A percentile compares a stretch with the other conserved stretches of the same genome.
These are phyloP conservation scores for Dinothrombium tinctorium DNA, from an alignment of 1,140 invertebrate genomes.

Conservation along the genomic window DNA sequence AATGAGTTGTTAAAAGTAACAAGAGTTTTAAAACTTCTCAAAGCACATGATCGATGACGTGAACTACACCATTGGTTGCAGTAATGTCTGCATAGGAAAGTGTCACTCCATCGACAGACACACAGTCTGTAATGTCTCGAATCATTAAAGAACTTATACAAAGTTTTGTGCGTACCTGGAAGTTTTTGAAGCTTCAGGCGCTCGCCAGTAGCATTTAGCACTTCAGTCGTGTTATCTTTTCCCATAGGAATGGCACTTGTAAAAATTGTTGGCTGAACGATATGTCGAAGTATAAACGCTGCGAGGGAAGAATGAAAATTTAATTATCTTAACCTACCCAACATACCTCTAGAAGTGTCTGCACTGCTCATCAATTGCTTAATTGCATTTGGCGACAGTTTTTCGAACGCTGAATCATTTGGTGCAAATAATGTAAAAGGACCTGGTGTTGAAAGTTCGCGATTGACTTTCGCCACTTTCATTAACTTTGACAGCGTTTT, in stretches of 20 bases:
- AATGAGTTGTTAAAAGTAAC: too few relatives aligned
- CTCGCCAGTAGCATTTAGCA: not conserved
- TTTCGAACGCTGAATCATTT: slow-evolving; percentile 19
- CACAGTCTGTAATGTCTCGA: slow-evolving; percentile 13
- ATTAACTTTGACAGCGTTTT: slow-evolving; percentile 13
- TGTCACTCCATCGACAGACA: slow-evolving; percentile 14
- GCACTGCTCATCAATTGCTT: not conserved
- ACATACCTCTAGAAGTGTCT: not conserved
- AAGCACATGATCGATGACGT: slow-evolving; percentile 19
- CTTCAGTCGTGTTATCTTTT: not conserved
- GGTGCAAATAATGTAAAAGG: slow-evolving; percentile 21
- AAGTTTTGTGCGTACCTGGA: slow-evolving; percentile 1
- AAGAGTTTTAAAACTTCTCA: slow-evolving; percentile 1
- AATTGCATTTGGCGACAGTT: slow-evolving; percentile 13
- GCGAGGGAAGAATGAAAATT: not conserved
- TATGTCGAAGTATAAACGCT: slow-evolving; percentile 2
- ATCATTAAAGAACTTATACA: slow-evolving; percentile 7
- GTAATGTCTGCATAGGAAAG: slow-evolving; percentile 18
- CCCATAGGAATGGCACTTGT: slow-evolving; percentile 1
- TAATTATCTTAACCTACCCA: not conserved
- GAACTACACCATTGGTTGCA: slow-evolving; percentile 21
- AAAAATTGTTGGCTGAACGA: not conserved
- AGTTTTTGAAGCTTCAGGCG: not conserved
- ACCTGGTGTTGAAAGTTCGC: slow-evolving; percentile 12
- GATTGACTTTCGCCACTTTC: slow-evolving; percentile 10